These are phyloP conservation scores for Corynorhinus townsendii DNA, from an alignment of 2,113 vertebrate genomes.

Conservation along the genomic window DNA sequence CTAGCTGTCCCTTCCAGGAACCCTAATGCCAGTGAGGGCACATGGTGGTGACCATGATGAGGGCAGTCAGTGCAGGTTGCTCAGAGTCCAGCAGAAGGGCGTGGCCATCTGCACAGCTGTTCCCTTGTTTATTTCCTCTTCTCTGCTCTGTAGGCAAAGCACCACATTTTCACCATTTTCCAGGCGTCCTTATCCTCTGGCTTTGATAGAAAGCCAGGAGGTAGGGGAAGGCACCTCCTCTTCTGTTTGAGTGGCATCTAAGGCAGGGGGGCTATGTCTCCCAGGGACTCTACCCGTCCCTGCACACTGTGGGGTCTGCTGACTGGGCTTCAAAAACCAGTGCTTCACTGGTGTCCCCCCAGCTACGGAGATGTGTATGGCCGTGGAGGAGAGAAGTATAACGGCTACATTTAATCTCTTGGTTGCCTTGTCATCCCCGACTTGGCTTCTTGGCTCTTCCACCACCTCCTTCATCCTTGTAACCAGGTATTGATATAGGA, in stretches of 20 bases:
- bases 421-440: rapidly evolving
- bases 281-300: not conserved
- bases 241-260: not conserved
- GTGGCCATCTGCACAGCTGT: rapidly evolving
- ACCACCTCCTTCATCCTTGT: too few species aligned
- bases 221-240: too few species aligned
- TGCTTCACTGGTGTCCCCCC: too few species aligned
- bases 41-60: rapidly evolving
- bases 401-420: not conserved
- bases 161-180: not conserved
- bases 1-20: not conserved
- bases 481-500: rapidly evolving
- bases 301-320: too few species aligned
- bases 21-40: not conserved
- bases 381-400: not conserved
- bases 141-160: not conserved
- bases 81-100: not conserved
- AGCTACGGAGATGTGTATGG: not conserved
- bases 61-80: rapidly evolving
- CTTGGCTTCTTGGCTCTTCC: not conserved
- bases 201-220: not conserved
- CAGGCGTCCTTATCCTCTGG: not conserved
- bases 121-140: not conserved
- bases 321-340: not conserved
- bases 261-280: not conserved